These are phyloP conservation scores for Plutella xylostella DNA, from an alignment of 2,888 invertebrate species.

Conservation along the genomic window DNA sequence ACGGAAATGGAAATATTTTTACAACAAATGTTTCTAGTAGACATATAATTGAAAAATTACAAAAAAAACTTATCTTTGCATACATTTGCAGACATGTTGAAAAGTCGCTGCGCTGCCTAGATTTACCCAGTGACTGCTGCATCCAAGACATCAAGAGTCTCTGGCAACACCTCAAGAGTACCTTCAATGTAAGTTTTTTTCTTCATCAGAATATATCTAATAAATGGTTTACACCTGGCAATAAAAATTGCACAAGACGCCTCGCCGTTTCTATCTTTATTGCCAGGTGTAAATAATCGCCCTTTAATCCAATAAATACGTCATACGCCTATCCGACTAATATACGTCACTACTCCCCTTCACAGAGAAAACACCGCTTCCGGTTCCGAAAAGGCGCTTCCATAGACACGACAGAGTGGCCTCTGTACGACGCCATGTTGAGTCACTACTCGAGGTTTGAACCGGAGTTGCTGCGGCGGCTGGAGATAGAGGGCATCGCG, in stretches of 20 bases:
- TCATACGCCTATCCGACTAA: no score
- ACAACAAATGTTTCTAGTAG: no score
- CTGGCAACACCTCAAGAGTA: slow-evolving; percentile 52
- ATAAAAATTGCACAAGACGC: not conserved
- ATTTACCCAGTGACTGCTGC: slow-evolving; percentile 51
- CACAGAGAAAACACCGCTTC: slow-evolving; percentile 50
- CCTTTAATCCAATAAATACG: no score
- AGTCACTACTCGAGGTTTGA: slow-evolving; percentile 39
- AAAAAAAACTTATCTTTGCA: not conserved
- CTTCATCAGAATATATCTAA: not conserved
- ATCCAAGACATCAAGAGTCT: slow-evolving; percentile 55
- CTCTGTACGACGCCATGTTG: slow-evolving; percentile 40
- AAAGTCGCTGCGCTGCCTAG: slow-evolving; percentile 41
- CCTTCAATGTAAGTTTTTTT: slow-evolving; percentile 46
- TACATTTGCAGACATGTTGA: slow-evolving; percentile 44
- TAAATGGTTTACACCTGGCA: no score
- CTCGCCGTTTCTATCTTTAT: not conserved
- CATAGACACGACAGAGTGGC: slow-evolving; percentile 41
- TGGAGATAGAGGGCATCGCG: not conserved
- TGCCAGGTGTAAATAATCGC: not conserved
- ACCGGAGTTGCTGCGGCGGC: slow-evolving; percentile 22
- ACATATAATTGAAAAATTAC: no score
- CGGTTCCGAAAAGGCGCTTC: slow-evolving; percentile 34
- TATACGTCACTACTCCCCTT: no score
- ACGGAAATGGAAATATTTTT: no score